A percentile compares a stretch with the other conserved stretches of the same genome.
phyloP scores from a whole-genome alignment of 2,888 invertebrate species.

The Netelia fuscicornis region DNA sequence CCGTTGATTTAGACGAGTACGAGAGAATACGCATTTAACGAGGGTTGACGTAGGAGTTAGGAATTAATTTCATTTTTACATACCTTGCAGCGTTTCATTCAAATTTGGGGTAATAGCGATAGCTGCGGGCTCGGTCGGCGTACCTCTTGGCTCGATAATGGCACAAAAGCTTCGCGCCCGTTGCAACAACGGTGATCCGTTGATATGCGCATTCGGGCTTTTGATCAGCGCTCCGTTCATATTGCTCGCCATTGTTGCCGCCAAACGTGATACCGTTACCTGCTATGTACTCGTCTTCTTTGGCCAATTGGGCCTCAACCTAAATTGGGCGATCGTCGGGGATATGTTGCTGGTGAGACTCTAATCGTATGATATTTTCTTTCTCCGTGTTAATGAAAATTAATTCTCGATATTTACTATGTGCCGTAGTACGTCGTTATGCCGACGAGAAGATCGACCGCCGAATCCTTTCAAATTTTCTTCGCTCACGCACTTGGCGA shows the following conservation, averaged over 20 bases:
- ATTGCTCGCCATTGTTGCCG: slow-evolving; percentile 91
- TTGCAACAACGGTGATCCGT: no score
- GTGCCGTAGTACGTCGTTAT: slow-evolving; percentile 98
- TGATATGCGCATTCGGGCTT: slow-evolving; percentile 96
- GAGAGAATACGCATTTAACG: slow-evolving; percentile 78
- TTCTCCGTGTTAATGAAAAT: slow-evolving; percentile 9
- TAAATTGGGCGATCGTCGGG: slow-evolving; percentile 99
- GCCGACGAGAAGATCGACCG: slow-evolving; percentile 97
- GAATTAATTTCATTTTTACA: slow-evolving; percentile 30
- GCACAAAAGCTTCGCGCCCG: slow-evolving; percentile 92
- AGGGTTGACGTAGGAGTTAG: no score
- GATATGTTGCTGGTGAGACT: slow-evolving; percentile 99
- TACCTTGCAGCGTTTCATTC: slow-evolving; percentile 88
- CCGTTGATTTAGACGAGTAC: slow-evolving; percentile 87
- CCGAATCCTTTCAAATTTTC: slow-evolving; percentile 98
- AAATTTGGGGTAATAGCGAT: slow-evolving; percentile 98
- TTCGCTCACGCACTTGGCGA: slow-evolving; percentile 99
- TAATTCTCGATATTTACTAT: slow-evolving; percentile 67
- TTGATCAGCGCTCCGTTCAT: slow-evolving; percentile 94
- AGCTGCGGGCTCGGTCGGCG: slow-evolving; percentile 96
- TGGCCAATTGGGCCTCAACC: slow-evolving; percentile 94
- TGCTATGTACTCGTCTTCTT: slow-evolving; percentile 94
- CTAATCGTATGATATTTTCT: slow-evolving; percentile 47
- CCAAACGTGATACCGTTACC: slow-evolving; percentile 87
- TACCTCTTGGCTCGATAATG: slow-evolving; percentile 93